phyloP scores from a whole-genome alignment of 1,140 invertebrate species.

The Ips nitidus region DNA sequence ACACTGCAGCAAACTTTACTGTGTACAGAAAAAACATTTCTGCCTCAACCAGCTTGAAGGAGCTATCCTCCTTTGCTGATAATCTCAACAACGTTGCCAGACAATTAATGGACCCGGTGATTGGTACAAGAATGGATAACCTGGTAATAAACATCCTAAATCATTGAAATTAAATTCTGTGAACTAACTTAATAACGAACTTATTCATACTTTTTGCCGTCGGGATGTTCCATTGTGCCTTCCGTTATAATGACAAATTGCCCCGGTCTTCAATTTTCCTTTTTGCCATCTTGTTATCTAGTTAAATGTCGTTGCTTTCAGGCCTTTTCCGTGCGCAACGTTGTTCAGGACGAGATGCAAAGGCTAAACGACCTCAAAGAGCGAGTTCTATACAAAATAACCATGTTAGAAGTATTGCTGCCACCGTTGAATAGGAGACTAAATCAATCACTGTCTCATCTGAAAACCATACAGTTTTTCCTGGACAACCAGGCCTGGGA shows the following conservation, averaged over 20 bases:
- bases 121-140: conserved; percentile 66
- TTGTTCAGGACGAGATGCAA: conserved; percentile 64
- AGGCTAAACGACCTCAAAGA: conserved; percentile 69
- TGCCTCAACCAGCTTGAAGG: conserved; percentile 69
- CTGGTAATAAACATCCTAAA: conserved; percentile 44
- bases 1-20: conserved; percentile 68
- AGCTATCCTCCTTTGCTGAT: conserved; percentile 70
- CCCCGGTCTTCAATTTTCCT: conserved; percentile 14
- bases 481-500: conserved; percentile 64
- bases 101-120: conserved; percentile 68
- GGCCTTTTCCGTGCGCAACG: conserved; percentile 62
- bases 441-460: conserved; percentile 70
- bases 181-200: conserved; percentile 4
- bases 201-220: conserved; percentile 5
- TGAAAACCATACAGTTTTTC: conserved; percentile 70
- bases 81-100: conserved; percentile 72
- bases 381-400: conserved; percentile 71
- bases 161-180: not conserved
- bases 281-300: conserved; percentile 14
- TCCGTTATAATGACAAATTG: conserved; percentile 19
- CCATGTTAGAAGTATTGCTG: conserved; percentile 70
- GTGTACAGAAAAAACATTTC: conserved; percentile 62
- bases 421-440: conserved; percentile 66
- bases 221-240: conserved; percentile 6
- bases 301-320: conserved; percentile 22